Evolutionary conservation across 2,888 invertebrate species (phyloP).

Genomic region (Agonopterix alstromeriana): DNA sequence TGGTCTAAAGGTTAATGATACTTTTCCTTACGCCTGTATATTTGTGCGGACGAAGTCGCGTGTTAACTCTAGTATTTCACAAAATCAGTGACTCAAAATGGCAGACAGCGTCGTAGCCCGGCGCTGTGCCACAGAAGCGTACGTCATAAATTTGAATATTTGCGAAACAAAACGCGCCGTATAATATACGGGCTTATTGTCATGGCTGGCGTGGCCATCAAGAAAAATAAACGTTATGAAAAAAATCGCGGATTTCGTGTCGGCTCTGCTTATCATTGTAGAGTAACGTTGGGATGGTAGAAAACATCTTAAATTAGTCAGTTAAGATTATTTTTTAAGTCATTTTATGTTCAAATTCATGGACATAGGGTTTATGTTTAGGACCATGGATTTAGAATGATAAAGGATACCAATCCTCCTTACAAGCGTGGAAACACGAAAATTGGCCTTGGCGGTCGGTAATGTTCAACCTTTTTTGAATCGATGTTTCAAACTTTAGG

Average conservation of each 20-base stretch:
- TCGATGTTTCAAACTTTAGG: too few species aligned
- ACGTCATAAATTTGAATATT: conserved; percentile 73
- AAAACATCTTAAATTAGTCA: neutral
- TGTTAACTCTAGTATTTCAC: too few species aligned
- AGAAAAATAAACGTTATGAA: conserved; percentile 46
- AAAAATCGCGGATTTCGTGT: conserved; percentile 57
- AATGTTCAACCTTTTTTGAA: too few species aligned
- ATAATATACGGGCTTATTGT: conserved; percentile 72
- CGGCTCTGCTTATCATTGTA: conserved; percentile 26
- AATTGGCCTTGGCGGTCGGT: too few species aligned
- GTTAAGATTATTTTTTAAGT: neutral
- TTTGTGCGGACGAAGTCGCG: too few species aligned
- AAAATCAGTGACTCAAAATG: conserved; percentile 18
- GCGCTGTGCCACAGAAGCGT: conserved; percentile 24
- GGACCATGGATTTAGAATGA: too few species aligned
- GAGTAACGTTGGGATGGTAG: conserved; percentile 16
- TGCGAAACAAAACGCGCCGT: conserved; percentile 45
- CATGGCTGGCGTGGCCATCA: conserved; percentile 34
- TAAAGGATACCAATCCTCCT: too few species aligned
- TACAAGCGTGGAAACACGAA: too few species aligned
- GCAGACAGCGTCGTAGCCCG: conserved; percentile 37
- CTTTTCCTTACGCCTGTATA: too few species aligned
- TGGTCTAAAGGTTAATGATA: too few species aligned
- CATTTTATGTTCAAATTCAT: neutral
- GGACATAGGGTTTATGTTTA: too few species aligned